Evolutionary conservation across 2,888 invertebrate species (phyloP).

Genomic region (Trichogramma evanescens): DNA sequence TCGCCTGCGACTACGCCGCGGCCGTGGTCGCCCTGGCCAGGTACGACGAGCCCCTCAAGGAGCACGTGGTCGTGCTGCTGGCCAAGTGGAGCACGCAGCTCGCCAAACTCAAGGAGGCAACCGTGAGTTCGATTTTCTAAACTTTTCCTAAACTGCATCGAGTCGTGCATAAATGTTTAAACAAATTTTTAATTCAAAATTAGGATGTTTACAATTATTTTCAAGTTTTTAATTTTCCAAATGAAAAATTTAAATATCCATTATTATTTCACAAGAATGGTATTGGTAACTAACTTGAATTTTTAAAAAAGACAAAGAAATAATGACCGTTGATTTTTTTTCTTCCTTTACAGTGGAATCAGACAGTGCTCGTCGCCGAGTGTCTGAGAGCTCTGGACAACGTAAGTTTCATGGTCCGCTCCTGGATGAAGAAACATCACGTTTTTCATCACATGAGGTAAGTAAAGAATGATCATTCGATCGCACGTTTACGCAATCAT

Average conservation of each 20-base stretch:
- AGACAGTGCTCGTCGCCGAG: slow-evolving; percentile 35
- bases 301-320: neutral
- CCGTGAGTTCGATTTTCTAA: slow-evolving; percentile 2
- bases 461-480: slow-evolving; percentile 9
- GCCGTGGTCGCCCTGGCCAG: slow-evolving; percentile 34
- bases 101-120: slow-evolving; percentile 6
- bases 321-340: neutral
- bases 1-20: slow-evolving; percentile 40
- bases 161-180: too few relatives aligned
- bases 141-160: neutral
- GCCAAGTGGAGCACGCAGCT: slow-evolving; percentile 41
- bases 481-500: neutral
- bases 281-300: neutral
- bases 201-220: slow-evolving; percentile 4
- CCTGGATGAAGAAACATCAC: slow-evolving; percentile 28
- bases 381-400: slow-evolving; percentile 30
- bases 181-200: too few relatives aligned
- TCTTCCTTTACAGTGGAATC: slow-evolving; percentile 33
- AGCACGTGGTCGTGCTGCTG: slow-evolving; percentile 31
- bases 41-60: slow-evolving; percentile 27
- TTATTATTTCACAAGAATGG: neutral
- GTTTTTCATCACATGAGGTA: slow-evolving; percentile 35
- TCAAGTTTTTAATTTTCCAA: neutral
- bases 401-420: slow-evolving; percentile 25
- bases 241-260: neutral